Percentiles rank a stretch among this genome's conserved stretches.
phyloP scores from a whole-genome alignment of 2,888 invertebrate genomes.

The Clitarchus hookeri region DNA sequence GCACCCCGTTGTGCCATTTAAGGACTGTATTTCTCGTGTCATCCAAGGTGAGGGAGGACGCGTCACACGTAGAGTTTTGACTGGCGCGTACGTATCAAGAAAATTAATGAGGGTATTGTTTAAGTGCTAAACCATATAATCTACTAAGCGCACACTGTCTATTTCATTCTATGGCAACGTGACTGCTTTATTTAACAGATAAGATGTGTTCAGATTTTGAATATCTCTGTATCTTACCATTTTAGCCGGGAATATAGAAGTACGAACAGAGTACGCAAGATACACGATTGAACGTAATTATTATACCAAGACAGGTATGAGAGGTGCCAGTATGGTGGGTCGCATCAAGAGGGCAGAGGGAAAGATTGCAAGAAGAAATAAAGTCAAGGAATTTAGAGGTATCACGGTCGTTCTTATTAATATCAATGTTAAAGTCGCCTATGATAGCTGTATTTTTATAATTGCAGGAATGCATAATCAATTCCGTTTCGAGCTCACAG shows the following conservation, averaged over 20 bases:
- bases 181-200: neutral
- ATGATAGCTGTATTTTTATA: conserved; percentile 20
- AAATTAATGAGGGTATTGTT: no score
- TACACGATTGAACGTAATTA: conserved; percentile 16
- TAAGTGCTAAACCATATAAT: neutral
- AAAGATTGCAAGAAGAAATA: conserved; percentile 12
- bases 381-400: neutral
- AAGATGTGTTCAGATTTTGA: neutral
- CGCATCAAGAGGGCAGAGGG: conserved; percentile 21
- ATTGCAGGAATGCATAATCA: neutral
- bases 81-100: conserved; percentile 11
- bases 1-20: conserved; percentile 17
- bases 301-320: conserved; percentile 20
- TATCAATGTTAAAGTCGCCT: conserved; percentile 30
- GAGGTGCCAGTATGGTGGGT: conserved; percentile 25
- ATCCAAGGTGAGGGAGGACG: conserved; percentile 24
- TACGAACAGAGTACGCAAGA: neutral
- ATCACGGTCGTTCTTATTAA: neutral
- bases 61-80: neutral
- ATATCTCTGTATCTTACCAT: neutral
- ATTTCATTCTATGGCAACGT: neutral
- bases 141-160: neutral
- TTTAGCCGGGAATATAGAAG: neutral
- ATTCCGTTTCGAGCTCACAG: conserved; percentile 16
- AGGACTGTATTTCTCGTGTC: neutral